Base-by-base conservation (phyloP, 2,113 vertebrate genomes). In the Salminus brasiliensis region DNA sequence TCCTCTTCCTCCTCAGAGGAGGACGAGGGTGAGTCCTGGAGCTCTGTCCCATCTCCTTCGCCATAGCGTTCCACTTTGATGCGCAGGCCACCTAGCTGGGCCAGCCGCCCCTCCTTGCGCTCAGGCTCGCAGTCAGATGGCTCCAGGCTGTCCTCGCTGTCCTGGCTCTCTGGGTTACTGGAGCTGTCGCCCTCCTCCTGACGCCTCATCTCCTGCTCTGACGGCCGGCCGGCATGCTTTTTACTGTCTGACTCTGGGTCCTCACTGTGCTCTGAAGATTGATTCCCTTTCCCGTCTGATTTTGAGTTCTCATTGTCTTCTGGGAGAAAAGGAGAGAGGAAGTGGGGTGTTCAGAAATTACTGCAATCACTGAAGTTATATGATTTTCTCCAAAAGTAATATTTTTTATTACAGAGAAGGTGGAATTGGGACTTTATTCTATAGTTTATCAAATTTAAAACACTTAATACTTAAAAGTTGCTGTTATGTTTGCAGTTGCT, bases 1-100 rank as follows among this genome's bases (percentile, higher is more conserved):
- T 96, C 95, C 72, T 95, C 95, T 81, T 96, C 97, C 78, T 94
- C 95, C 0, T 95, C 96, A n/a, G 95, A 96, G 6, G 92, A 92
- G 36, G 96, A 98, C 0, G 95, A 95, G 75, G 94, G 93, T 0
- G 95, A 95, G 88, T 95, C 94, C 85, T 92, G 94, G 88, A 95
- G 86, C 87, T 96, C 95, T 36, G 93, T 88, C 63, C 95, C 95
- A 63, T 99, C 97, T 29, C 95, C 95, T 52, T 98, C 98, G 52
- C 95, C 95, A 0, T 96, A 98, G 82, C 94, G 97, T 90, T 99
- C 98, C 66, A 98, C 98, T 90, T 99, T 99, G 86, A 99, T 98
- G 85, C 96, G 97, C 90, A 98, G 95, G 18, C 96, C 94, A n/a
- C 95, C 95, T 74, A 97, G 93, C 34, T 92, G 91, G 47, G 93